These are phyloP conservation scores for Catharus ustulatus DNA, from an alignment of 2,797 vertebrate species.

Conservation along the genomic window DNA sequence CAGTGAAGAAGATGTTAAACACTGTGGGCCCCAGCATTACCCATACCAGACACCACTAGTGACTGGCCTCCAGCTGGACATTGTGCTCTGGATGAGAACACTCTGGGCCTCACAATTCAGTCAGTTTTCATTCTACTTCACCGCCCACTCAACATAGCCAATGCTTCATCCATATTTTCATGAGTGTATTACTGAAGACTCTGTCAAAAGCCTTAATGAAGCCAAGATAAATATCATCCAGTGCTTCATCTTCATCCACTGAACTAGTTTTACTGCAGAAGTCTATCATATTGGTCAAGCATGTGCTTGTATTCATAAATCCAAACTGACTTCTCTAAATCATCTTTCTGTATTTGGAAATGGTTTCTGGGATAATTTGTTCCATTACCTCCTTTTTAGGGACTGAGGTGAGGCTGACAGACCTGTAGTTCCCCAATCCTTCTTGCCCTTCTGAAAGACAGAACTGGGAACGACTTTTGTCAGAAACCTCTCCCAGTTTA, in stretches of 20 bases:
- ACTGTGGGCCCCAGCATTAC: not conserved
- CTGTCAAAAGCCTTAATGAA: not conserved
- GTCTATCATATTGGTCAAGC: not conserved
- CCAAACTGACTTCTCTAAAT: not conserved
- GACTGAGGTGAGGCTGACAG: not conserved
- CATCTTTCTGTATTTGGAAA: not conserved
- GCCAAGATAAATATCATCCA: not conserved
- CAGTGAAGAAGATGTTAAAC: not conserved
- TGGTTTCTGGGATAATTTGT: not conserved
- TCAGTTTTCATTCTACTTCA: not conserved
- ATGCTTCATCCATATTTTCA: not conserved
- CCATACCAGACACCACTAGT: not conserved
- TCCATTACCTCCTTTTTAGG: not conserved
- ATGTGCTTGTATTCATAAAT: not conserved
- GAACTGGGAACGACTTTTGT: not conserved
- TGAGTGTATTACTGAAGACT: not conserved
- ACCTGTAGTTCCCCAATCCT: not conserved
- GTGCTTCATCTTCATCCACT: not conserved
- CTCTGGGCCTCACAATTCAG: not conserved
- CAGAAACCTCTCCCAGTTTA: not conserved
- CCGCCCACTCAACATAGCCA: not conserved
- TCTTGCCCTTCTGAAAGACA: not conserved
- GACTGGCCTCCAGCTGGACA: not conserved
- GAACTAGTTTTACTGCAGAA: not conserved
- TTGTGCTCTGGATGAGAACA: not conserved